These are phyloP conservation scores for Lepidocyrtinus sp. DNA, from an alignment of 2,888 invertebrate species.

Conservation along the genomic window DNA sequence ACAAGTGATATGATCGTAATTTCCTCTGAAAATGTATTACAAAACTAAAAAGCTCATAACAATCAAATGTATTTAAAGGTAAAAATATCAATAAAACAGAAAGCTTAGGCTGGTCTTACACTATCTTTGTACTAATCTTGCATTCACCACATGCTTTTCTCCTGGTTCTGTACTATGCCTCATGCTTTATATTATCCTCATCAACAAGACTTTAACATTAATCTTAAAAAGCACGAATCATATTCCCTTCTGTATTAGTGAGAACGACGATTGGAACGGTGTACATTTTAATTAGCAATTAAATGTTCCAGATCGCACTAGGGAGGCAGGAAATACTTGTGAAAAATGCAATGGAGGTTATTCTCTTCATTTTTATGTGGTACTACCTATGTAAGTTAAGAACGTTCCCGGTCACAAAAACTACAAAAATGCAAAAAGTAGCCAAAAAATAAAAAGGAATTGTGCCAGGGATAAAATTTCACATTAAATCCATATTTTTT, in stretches of 20 bases:
- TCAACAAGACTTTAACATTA: conserved; percentile 37
- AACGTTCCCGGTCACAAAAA: no score
- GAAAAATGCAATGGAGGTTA: neutral
- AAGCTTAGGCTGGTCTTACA: neutral
- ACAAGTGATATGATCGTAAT: conserved; percentile 45
- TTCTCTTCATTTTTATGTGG: no score
- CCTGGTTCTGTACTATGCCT: no score
- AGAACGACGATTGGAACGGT: neutral
- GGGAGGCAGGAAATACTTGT: conserved; percentile 43
- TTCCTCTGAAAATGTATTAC: conserved; percentile 28
- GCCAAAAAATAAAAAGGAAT: no score
- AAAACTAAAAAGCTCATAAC: conserved; percentile 36
- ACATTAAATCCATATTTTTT: no score
- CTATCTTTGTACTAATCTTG: conserved; percentile 14
- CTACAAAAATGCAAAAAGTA: no score
- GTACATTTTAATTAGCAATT: conserved; percentile 47
- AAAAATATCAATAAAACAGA: conserved; percentile 3
- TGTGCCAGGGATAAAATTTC: no score
- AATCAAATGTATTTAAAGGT: neutral
- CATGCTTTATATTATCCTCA: no score
- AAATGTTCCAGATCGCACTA: conserved; percentile 54
- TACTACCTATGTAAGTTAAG: no score
- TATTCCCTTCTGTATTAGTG: neutral
- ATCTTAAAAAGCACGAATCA: conserved; percentile 56
- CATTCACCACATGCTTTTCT: no score